Base-by-base conservation (phyloP, 2,113 vertebrate species). In the Gopherus flavomarginatus region DNA sequence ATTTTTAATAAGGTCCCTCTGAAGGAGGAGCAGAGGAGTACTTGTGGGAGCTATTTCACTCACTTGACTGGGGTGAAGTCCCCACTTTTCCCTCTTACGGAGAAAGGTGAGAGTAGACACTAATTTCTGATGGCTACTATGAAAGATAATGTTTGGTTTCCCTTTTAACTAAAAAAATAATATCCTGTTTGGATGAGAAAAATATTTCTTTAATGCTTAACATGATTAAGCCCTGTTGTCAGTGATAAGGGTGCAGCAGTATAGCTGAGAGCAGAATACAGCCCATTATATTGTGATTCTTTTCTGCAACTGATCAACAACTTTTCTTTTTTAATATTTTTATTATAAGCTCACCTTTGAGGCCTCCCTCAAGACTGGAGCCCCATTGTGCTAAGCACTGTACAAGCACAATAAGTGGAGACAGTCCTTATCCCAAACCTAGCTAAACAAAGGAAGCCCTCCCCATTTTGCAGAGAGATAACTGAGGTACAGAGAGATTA, bases 131-230 rank as follows among this genome's bases (percentile, higher is more conserved):
- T 98, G 97, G 88, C 90, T 80, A 93, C 92, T 97, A 81, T 87
- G 95, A 94, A 97, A 94, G 93, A 96, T 97, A 94, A 97, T 97
- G 97, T 97, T 94, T 98, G 53, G 92, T 96, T 96, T 94, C 91
- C 96, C 98, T 97, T 88, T 97, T 94, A 94, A 96, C 93, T 97
- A 93, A 95, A 94, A 98, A 95, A 96, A 95, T 1, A n/a, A 93
- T 94, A 95, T 97, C 95, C 95, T 97, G 95, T 97, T 97, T 97
- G 93, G 96, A 97, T 96, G 97, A 98, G 96, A 98, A 96, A 93
- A 97, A 95, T 90, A 93, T 81, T 94, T 97, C 95, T 97, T 97
- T 98, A 96, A 98, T 98, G 96, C 85, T 96, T 96, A 89, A 53
- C 89, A 88, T 96, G 96, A 97, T 96, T 97, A 95, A 98, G 97